Conservation (phyloP, 2,797 vertebrate species). For the Hybognathus amarus region DNA sequence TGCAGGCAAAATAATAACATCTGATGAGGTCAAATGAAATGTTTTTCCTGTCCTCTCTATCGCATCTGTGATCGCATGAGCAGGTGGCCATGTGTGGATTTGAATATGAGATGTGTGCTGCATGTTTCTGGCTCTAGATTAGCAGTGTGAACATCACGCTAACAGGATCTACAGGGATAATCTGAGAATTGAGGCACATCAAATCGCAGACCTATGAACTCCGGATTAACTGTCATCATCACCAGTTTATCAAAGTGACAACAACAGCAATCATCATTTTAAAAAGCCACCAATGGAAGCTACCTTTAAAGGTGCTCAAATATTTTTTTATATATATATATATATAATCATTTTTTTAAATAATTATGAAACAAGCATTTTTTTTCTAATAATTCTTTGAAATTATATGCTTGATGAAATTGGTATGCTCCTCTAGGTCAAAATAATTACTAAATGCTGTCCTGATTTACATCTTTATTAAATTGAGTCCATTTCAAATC, state of each 20-base stretch:
- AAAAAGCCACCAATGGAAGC: not conserved
- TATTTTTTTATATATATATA: too few species aligned
- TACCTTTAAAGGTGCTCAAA: not conserved
- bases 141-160: slow-evolving; percentile 48
- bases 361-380: too few species aligned
- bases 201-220: slow-evolving; percentile 34
- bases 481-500: not conserved
- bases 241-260: not conserved
- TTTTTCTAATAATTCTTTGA: too few species aligned
- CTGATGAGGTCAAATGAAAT: slow-evolving; percentile 52
- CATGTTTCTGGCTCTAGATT: slow-evolving; percentile 47
- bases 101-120: slow-evolving; percentile 39
- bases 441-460: not conserved
- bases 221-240: slow-evolving; percentile 26
- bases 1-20: slow-evolving; percentile 44
- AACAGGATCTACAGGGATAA: slow-evolving; percentile 57
- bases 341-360: too few species aligned
- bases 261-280: not conserved
- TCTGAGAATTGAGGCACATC: slow-evolving; percentile 42
- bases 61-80: slow-evolving; percentile 33
- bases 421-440: too few species aligned
- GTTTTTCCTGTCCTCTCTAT: not conserved
- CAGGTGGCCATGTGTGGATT: slow-evolving; percentile 36
- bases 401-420: too few species aligned
- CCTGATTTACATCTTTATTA: not conserved